Evolutionary conservation across 2,888 invertebrate species (phyloP).

Genomic region (Watsonalla binaria): DNA sequence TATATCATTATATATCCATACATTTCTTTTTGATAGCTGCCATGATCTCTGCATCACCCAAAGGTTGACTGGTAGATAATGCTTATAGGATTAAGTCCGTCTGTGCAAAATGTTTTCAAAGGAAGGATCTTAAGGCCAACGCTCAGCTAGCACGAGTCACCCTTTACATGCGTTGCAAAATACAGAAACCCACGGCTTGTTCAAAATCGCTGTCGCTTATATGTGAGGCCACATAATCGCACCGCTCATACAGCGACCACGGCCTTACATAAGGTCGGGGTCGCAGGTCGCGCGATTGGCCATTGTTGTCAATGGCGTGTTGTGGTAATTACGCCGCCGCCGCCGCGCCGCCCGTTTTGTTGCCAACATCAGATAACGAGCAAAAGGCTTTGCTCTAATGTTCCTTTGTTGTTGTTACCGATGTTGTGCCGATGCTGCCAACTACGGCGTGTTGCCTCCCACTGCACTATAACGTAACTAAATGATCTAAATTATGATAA

Average conservation of each 20-base stretch:
- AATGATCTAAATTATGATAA: not conserved
- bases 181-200: too few species aligned
- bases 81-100: too few species aligned
- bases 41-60: too few species aligned
- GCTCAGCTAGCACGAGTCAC: too few species aligned
- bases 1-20: too few species aligned
- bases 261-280: constrained; percentile 8
- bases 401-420: constrained; percentile 30
- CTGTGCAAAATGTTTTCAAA: too few species aligned
- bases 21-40: too few species aligned
- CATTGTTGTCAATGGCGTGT: constrained; percentile 32
- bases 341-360: constrained; percentile 1
- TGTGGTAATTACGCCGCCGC: constrained; percentile 4
- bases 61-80: too few species aligned
- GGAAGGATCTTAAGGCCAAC: too few species aligned
- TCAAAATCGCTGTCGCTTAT: not conserved
- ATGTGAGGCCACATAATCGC: not conserved
- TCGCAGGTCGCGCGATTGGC: constrained; percentile 34
- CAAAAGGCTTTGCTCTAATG: constrained; percentile 30
- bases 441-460: not conserved
- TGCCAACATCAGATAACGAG: constrained; percentile 25
- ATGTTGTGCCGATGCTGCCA: constrained; percentile 8
- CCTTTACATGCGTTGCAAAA: too few species aligned
- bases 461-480: not conserved
- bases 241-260: constrained; percentile 3